These are phyloP conservation scores for Rhabditoides inermis DNA, from an alignment of 2,888 invertebrate species.

Conservation along the genomic window DNA sequence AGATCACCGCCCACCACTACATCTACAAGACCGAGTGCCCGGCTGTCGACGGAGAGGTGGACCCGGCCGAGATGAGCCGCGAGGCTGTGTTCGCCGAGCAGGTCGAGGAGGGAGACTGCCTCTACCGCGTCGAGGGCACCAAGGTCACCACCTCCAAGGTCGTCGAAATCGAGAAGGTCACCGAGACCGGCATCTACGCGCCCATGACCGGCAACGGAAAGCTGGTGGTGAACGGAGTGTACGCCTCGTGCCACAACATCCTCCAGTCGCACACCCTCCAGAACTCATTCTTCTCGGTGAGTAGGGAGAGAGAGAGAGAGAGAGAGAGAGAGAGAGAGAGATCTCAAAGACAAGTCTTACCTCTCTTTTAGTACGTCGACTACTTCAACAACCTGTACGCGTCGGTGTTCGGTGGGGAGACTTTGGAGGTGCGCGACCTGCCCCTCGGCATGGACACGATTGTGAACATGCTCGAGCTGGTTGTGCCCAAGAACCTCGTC, in stretches of 20 bases:
- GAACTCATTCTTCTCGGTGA: slow-evolving; percentile 27
- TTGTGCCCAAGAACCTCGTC: slow-evolving; percentile 23
- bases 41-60: slow-evolving; percentile 7
- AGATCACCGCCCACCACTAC: slow-evolving; percentile 43
- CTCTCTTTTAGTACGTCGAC: slow-evolving; percentile 13
- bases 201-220: slow-evolving; percentile 39
- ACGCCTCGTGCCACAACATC: slow-evolving; percentile 40
- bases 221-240: slow-evolving; percentile 40
- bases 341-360: too few relatives aligned
- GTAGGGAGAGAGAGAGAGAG: background rate
- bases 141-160: slow-evolving; percentile 10
- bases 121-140: slow-evolving; percentile 24
- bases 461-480: slow-evolving; percentile 15
- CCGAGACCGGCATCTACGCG: slow-evolving; percentile 38
- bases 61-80: slow-evolving; percentile 6
- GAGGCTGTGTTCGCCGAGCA: slow-evolving; percentile 38
- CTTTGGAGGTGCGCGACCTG: slow-evolving; percentile 13
- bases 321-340: background rate
- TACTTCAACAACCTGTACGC: slow-evolving; percentile 8
- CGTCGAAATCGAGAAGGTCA: slow-evolving; percentile 17
- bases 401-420: slow-evolving; percentile 10
- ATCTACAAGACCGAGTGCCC: slow-evolving; percentile 34
- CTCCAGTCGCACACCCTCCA: slow-evolving; percentile 31
- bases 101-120: slow-evolving; percentile 42
- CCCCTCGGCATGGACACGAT: slow-evolving; percentile 16